Evolutionary conservation across 2,797 vertebrate genomes (phyloP).

Genomic region (Phataginus tetradactyla): DNA sequence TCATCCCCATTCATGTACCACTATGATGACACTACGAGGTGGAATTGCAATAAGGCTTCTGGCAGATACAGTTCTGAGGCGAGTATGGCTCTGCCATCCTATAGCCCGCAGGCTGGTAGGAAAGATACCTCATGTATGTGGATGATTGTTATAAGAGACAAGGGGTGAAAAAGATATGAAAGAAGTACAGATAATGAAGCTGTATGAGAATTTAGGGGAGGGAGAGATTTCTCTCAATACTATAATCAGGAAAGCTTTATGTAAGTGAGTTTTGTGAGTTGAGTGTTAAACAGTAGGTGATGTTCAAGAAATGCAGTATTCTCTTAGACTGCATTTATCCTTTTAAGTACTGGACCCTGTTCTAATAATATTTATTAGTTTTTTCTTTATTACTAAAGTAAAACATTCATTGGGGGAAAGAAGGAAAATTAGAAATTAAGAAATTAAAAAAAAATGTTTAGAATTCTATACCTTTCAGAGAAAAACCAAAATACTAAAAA

Average conservation of each 20-base stretch:
- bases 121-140: background rate
- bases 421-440: background rate
- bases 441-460: background rate
- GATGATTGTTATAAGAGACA: background rate
- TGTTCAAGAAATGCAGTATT: background rate
- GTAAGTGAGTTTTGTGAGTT: background rate
- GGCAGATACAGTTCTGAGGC: background rate
- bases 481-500: background rate
- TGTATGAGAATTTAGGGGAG: background rate
- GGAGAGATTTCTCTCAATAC: background rate
- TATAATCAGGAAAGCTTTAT: background rate
- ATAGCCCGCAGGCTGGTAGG: background rate
- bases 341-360: background rate
- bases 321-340: background rate
- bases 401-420: background rate
- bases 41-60: background rate
- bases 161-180: background rate
- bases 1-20: background rate
- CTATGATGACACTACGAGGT: background rate
- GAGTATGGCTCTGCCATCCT: background rate
- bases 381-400: constrained; percentile 5
- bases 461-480: background rate
- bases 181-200: background rate
- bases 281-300: background rate
- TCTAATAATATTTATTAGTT: background rate